Evolutionary conservation across 2,888 invertebrate genomes (phyloP).

Genomic region (Eristalinus aeneus): DNA sequence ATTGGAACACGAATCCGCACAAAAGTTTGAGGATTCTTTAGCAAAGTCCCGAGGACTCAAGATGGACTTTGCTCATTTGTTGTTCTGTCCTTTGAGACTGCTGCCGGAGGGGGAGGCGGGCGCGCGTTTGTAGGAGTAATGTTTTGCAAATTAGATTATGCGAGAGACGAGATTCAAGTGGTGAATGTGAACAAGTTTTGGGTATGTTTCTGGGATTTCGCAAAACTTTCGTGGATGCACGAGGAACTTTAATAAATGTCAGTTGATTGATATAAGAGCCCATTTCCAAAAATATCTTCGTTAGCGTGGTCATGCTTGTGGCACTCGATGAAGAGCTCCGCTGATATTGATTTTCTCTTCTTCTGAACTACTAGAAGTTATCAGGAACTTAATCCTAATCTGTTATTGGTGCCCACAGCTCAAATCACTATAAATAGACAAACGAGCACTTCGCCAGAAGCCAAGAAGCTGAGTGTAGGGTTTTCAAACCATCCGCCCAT

Average conservation of each 20-base stretch:
- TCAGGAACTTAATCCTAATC: not conserved
- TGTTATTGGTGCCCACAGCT: not conserved
- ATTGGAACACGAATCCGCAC: slow-evolving; percentile 14
- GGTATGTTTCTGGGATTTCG: no score
- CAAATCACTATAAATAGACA: not conserved
- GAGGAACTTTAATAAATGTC: no score
- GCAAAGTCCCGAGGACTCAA: not conserved
- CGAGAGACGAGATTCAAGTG: not conserved
- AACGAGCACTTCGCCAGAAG: not conserved
- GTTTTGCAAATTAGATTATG: not conserved
- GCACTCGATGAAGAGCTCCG: no score
- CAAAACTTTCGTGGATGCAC: no score
- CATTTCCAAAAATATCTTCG: no score
- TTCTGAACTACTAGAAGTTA: not conserved
- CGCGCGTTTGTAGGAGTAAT: not conserved
- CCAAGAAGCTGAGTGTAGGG: not conserved
- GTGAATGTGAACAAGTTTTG: no score
- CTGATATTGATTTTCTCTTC: not conserved
- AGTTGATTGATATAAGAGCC: no score
- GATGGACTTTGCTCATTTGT: not conserved
- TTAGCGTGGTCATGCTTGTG: not conserved
- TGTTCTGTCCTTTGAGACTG: not conserved
- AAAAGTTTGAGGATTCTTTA: not conserved
- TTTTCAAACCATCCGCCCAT: not conserved
- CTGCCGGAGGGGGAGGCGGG: not conserved